A percentile compares a stretch with the other conserved stretches of the same genome.
Evolutionary conservation across 1,140 invertebrate genomes (phyloP).

Genomic region (Heliconius melpomene): DNA sequence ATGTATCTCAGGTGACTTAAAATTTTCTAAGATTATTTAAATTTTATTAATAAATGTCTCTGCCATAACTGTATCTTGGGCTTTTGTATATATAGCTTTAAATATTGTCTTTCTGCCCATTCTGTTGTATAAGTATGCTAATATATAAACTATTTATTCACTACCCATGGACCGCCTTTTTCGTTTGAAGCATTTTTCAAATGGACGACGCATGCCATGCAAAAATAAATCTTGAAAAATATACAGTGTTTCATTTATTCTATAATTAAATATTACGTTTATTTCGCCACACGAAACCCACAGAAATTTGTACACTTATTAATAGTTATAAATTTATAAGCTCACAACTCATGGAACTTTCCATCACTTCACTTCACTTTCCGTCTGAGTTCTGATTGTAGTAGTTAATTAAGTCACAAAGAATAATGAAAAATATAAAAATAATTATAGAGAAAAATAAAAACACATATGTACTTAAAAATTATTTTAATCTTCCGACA

Average conservation of each 20-base stretch:
- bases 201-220: conserved; percentile 77
- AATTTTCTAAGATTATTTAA: not conserved
- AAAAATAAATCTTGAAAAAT: conserved; percentile 52
- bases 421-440: not conserved
- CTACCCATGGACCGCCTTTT: conserved; percentile 72
- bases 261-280: not conserved
- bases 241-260: conserved; percentile 42
- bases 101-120: conserved; percentile 47
- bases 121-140: conserved; percentile 56
- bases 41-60: conserved; percentile 35
- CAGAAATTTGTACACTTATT: too few species aligned
- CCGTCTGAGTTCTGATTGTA: too few species aligned
- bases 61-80: conserved; percentile 55
- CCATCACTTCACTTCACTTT: too few species aligned
- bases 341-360: too few species aligned
- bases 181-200: conserved; percentile 72
- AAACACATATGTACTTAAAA: conserved; percentile 32
- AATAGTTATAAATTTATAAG: too few species aligned
- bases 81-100: conserved; percentile 69
- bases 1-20: conserved; percentile 3
- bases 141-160: conserved; percentile 69
- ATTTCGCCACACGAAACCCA: too few species aligned
- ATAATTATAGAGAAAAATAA: not conserved
- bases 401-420: not conserved
- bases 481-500: conserved; percentile 76